A percentile compares a stretch with the other conserved stretches of the same genome.
These are phyloP conservation scores for Mormyrus proboscirostris DNA, from an alignment of 2,797 vertebrate genomes.

Conservation along the genomic window DNA sequence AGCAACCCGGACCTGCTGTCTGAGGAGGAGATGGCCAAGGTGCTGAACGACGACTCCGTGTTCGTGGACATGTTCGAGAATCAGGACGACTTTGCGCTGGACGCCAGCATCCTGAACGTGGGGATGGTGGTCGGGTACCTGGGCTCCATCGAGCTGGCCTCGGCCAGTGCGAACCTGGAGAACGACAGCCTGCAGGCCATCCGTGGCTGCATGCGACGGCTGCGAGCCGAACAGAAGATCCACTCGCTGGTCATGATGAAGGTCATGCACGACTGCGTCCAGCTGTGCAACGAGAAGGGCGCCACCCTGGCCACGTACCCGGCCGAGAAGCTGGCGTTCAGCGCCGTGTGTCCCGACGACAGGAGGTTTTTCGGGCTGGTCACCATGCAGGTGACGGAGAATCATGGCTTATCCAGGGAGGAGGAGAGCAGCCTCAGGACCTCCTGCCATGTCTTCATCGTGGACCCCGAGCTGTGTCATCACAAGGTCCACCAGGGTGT, in stretches of 20 bases:
- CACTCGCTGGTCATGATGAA: constrained; percentile 90
- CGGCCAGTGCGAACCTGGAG: constrained; percentile 78
- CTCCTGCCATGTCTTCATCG: constrained; percentile 96
- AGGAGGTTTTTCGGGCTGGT: constrained; percentile 91
- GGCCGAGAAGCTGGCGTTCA: constrained; percentile 93
- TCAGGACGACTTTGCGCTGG: constrained; percentile 63
- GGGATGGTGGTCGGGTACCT: constrained; percentile 96
- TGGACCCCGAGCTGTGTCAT: constrained; percentile 88
- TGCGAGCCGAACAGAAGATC: constrained; percentile 91
- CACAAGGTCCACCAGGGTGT: constrained; percentile 87
- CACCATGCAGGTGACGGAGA: constrained; percentile 85
- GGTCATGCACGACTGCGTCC: constrained; percentile 91
- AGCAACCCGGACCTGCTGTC: constrained; percentile 65
- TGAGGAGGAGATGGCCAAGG: constrained; percentile 72
- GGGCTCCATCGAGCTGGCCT: constrained; percentile 94
- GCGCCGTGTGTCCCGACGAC: constrained; percentile 91
- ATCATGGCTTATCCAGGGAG: constrained; percentile 63
- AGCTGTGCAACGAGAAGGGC: constrained; percentile 77
- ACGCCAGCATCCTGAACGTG: constrained; percentile 87
- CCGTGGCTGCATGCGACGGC: constrained; percentile 91
- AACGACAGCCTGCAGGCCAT: constrained; percentile 92
- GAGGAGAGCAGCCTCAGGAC: constrained; percentile 79
- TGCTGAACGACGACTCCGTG: constrained; percentile 69
- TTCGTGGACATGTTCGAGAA: constrained; percentile 65
- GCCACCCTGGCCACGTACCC: constrained; percentile 84